A percentile compares a stretch with the other conserved stretches of the same genome.
Evolutionary conservation across 2,113 vertebrate genomes (phyloP).

Genomic region (Myodes glareolus): DNA sequence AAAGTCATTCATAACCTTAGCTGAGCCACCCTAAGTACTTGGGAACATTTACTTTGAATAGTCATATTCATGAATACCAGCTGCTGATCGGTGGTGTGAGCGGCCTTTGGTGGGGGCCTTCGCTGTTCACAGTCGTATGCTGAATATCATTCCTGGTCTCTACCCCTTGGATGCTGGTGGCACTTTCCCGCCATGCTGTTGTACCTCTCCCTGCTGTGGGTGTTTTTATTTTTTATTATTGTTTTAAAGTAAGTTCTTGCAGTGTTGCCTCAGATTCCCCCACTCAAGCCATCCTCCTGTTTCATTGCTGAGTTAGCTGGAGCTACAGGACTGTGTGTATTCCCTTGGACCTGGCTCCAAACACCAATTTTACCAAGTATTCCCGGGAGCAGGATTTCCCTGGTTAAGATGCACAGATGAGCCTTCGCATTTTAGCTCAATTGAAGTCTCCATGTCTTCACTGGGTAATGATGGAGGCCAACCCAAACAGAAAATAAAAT

Average conservation of each 20-base stretch:
- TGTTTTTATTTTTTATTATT: not conserved
- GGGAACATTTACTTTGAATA: not conserved
- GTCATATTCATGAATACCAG: not conserved
- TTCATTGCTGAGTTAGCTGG: not conserved
- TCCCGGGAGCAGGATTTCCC: not conserved
- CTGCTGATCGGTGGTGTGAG: not conserved
- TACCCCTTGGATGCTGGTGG: not conserved
- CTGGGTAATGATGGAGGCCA: not conserved
- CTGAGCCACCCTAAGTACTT: not conserved
- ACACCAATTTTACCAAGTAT: not conserved
- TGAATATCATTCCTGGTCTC: not conserved
- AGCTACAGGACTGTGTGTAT: not conserved
- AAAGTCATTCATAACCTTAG: not conserved
- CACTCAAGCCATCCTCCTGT: not conserved
- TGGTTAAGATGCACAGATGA: not conserved
- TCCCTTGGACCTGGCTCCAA: not conserved
- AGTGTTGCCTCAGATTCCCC: not conserved
- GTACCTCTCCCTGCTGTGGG: not conserved
- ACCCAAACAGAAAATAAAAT: conserved; percentile 32
- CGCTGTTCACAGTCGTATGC: not conserved
- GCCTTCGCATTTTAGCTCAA: not conserved
- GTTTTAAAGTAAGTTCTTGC: not conserved
- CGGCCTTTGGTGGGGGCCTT: not conserved
- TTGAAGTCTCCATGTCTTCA: not conserved
- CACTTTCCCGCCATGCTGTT: not conserved